Percentiles rank a stretch among this genome's conserved stretches.
Evolutionary conservation across 92 coral and sea anemone species (phyloP).

Genomic region (Meandrina meandrites): DNA sequence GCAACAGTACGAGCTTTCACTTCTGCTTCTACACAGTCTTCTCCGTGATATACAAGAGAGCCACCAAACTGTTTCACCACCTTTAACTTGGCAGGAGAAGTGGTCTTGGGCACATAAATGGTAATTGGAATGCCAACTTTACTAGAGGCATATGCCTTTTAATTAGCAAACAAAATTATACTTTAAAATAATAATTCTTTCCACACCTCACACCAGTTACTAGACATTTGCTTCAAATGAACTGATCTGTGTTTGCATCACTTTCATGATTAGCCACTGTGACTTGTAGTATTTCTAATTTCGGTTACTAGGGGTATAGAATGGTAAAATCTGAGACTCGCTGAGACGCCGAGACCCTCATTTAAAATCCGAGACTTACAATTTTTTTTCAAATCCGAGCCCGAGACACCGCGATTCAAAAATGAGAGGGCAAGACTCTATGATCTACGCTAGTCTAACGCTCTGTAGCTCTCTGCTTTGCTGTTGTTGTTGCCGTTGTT

Average conservation of each 20-base stretch:
- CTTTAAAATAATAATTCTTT: neutral
- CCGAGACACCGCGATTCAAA: too few relatives aligned
- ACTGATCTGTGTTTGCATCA: neutral
- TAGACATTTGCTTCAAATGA: neutral
- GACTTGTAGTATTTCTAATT: neutral
- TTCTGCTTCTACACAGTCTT: conserved; percentile 89
- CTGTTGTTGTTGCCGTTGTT: too few relatives aligned
- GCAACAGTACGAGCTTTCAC: conserved; percentile 70
- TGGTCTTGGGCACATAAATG: conserved; percentile 74
- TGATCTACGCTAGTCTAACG: too few relatives aligned
- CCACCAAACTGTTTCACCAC: conserved; percentile 75
- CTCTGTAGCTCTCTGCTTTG: too few relatives aligned
- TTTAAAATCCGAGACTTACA: too few relatives aligned
- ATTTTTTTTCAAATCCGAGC: too few relatives aligned
- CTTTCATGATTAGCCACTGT: neutral
- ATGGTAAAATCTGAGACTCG: too few relatives aligned
- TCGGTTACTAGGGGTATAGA: too few relatives aligned
- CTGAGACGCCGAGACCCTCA: too few relatives aligned
- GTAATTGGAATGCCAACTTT: conserved; percentile 62
- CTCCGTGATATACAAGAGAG: conserved; percentile 57
- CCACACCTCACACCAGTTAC: neutral
- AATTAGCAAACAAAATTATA: neutral
- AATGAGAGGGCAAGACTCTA: too few relatives aligned
- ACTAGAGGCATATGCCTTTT: conserved; percentile 79
- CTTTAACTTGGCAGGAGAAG: conserved; percentile 60